A percentile compares a stretch with the other conserved stretches of the same genome.
phyloP scores from a whole-genome alignment of 1,140 invertebrate species.

The Papilio machaon region DNA sequence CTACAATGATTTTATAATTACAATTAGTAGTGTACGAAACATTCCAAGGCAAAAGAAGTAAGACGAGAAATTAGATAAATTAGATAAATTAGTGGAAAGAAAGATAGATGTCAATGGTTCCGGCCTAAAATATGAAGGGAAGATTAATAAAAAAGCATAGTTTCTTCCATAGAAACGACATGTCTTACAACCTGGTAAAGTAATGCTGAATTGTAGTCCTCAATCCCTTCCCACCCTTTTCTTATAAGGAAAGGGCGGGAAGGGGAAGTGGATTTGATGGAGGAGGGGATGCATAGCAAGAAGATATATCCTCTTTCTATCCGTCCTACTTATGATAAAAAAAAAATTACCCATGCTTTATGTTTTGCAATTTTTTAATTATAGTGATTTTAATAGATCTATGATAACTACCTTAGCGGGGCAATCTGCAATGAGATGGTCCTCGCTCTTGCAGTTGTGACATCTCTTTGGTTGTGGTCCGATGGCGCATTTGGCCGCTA shows the following conservation, averaged over 20 bases:
- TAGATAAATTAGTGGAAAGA: not conserved
- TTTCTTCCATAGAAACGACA: too few relatives aligned
- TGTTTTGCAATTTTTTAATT: not conserved
- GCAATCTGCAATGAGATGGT: constrained; percentile 94
- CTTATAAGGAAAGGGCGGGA: too few relatives aligned
- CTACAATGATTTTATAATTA: constrained; percentile 48
- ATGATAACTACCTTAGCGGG: constrained; percentile 81
- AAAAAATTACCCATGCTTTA: too few relatives aligned
- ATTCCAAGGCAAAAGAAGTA: not conserved
- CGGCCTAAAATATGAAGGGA: too few relatives aligned
- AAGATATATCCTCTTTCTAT: too few relatives aligned
- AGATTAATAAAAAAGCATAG: too few relatives aligned
- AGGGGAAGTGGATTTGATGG: too few relatives aligned
- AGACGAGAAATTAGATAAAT: not conserved
- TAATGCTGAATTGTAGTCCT: too few relatives aligned
- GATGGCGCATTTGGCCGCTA: constrained; percentile 92
- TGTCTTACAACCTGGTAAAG: too few relatives aligned
- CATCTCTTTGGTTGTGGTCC: constrained; percentile 94
- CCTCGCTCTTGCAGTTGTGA: constrained; percentile 92
- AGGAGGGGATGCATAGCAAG: too few relatives aligned
- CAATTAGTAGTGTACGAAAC: not conserved
- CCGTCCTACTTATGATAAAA: too few relatives aligned
- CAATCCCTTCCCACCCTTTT: too few relatives aligned
- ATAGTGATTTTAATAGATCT: not conserved
- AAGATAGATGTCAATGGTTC: not conserved